Conservation (phyloP, 2,888 invertebrate species). For the Linyphia triangularis region DNA sequence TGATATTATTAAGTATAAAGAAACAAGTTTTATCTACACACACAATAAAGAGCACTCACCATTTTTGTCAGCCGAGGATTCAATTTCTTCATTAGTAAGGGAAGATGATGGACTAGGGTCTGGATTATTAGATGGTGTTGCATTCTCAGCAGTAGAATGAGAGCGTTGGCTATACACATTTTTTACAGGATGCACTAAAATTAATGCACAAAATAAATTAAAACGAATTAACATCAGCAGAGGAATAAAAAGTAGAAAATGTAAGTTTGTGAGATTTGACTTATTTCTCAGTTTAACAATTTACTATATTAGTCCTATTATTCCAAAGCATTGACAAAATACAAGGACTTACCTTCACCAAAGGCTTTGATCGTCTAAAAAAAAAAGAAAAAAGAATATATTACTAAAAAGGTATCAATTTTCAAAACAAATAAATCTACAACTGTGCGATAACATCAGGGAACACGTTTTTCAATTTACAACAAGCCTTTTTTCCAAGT, state of each 20-base stretch:
- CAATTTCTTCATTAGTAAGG: constrained; percentile 60
- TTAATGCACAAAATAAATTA: not conserved
- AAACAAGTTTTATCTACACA: not conserved
- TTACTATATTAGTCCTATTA: not conserved
- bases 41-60: constrained; percentile 6
- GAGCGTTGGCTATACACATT: constrained; percentile 77
- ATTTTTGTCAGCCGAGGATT: constrained; percentile 61
- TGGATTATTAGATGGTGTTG: constrained; percentile 74
- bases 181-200: constrained; percentile 77
- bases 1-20: not conserved
- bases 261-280: not conserved
- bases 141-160: constrained; percentile 76
- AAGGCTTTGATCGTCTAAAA: constrained; percentile 78
- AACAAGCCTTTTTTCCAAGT: too few relatives aligned
- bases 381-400: constrained; percentile 39
- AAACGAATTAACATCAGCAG: not conserved
- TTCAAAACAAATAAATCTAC: too few relatives aligned
- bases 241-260: not conserved
- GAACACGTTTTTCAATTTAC: too few relatives aligned
- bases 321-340: not conserved
- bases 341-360: constrained; percentile 78
- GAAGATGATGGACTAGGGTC: constrained; percentile 68
- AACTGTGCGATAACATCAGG: too few relatives aligned
- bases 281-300: not conserved
- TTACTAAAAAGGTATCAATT: too few relatives aligned